Percentiles rank a stretch among this genome's conserved stretches.
Conservation (phyloP, 2,113 vertebrate species). For the Festucalex cinctus region DNA sequence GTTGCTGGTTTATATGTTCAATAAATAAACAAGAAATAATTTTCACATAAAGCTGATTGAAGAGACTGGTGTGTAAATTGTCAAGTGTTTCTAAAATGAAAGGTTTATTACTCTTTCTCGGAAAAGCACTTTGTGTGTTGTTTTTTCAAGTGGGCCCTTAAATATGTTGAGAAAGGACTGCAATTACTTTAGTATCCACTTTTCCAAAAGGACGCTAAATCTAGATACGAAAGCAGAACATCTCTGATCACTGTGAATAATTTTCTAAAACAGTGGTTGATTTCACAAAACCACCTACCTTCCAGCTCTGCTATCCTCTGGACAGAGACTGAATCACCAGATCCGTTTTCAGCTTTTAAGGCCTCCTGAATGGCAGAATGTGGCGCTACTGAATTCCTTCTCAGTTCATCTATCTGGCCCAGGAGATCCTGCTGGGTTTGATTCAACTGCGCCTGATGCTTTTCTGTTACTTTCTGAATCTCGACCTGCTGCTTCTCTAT, state of each 20-base stretch:
- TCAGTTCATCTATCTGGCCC: slow-evolving; percentile 69
- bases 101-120: too few species aligned
- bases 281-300: slow-evolving; percentile 64
- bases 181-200: neutral
- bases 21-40: too few species aligned
- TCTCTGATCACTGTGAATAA: neutral
- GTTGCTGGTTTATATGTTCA: too few species aligned
- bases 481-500: slow-evolving; percentile 84
- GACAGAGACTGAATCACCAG: slow-evolving; percentile 39
- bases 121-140: too few species aligned
- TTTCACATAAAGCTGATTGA: too few species aligned
- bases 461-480: slow-evolving; percentile 57
- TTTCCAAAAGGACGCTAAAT: neutral
- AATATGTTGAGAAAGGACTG: too few species aligned
- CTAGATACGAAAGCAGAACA: neutral
- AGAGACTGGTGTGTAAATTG: too few species aligned
- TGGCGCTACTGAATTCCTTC: neutral
- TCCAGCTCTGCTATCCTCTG: slow-evolving; percentile 75
- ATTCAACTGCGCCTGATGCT: slow-evolving; percentile 65
- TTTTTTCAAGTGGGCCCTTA: too few species aligned
- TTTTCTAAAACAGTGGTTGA: neutral
- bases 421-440: slow-evolving; percentile 57
- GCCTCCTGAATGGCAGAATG: slow-evolving; percentile 19
- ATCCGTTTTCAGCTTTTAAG: neutral
- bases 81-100: too few species aligned